Conservation (phyloP, 2,888 invertebrate species). For the Luffia ferchaultella region DNA sequence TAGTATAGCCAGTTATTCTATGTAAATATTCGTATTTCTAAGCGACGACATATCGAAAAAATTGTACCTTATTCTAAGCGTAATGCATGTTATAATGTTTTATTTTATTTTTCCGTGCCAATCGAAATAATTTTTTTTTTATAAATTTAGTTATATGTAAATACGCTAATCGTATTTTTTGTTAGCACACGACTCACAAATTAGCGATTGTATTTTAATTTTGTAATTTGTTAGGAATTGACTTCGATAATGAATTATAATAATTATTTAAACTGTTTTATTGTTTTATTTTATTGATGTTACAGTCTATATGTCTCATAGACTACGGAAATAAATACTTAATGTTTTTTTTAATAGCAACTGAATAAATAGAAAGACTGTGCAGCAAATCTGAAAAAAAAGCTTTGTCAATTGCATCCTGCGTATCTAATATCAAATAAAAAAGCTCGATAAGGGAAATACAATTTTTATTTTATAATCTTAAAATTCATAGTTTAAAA, state of each 20-base stretch:
- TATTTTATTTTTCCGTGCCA: conserved; percentile 49
- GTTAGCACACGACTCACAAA: conserved; percentile 29
- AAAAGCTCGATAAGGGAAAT: too few species aligned
- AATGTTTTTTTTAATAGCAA: too few species aligned
- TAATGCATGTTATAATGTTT: conserved; percentile 19
- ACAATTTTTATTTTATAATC: too few species aligned
- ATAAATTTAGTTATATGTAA: conserved; percentile 10
- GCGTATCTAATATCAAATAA: too few species aligned
- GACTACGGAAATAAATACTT: too few species aligned
- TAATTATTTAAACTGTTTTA: conserved; percentile 35
- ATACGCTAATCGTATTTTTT: conserved; percentile 18
- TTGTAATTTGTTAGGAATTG: conserved; percentile 22
- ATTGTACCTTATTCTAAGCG: conserved; percentile 31
- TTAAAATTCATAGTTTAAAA: too few species aligned
- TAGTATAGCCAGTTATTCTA: conserved; percentile 43
- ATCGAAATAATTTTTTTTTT: conserved; percentile 22
- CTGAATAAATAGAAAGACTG: too few species aligned
- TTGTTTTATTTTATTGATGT: too few species aligned
- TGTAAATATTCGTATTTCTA: conserved; percentile 56
- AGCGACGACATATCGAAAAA: conserved; percentile 53
- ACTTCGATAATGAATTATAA: conserved; percentile 46
- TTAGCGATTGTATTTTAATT: conserved; percentile 20
- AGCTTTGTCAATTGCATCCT: too few species aligned
- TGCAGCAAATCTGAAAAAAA: too few species aligned
- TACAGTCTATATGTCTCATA: too few species aligned